Percentiles rank a stretch among this genome's conserved stretches.
Conservation (phyloP, 2,797 vertebrate species). For the Thaleichthys pacificus region DNA sequence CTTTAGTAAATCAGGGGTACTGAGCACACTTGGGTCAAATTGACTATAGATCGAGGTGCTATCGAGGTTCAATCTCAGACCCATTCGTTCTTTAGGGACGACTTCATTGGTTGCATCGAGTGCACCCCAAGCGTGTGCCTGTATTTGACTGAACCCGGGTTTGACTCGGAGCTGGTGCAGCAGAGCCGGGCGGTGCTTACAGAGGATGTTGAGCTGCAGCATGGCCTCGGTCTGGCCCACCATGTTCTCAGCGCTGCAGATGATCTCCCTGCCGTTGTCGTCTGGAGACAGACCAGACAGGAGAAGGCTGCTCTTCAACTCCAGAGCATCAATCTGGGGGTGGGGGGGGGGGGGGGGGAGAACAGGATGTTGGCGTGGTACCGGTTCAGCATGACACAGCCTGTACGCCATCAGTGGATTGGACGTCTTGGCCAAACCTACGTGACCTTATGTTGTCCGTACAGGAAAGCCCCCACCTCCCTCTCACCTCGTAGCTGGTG, state of each 20-base stretch:
- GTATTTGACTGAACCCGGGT: neutral
- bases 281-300: slow-evolving; percentile 87
- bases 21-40: no score
- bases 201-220: slow-evolving; percentile 90
- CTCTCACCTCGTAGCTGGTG: slow-evolving; percentile 84
- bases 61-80: no score
- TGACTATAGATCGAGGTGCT: no score
- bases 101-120: neutral
- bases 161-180: neutral
- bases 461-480: no score
- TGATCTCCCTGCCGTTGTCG: slow-evolving; percentile 87
- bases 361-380: no score
- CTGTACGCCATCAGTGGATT: neutral
- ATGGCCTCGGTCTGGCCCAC: slow-evolving; percentile 89
- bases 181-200: slow-evolving; percentile 76
- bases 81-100: neutral
- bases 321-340: slow-evolving; percentile 76
- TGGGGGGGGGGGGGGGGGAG: no score
- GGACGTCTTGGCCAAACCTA: no score
- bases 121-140: no score
- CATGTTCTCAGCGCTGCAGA: slow-evolving; percentile 91
- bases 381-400: no score
- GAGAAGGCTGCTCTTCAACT: slow-evolving; percentile 79
- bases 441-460: no score
- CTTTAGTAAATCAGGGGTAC: neutral